Percentiles rank a stretch among this genome's conserved stretches.
These are phyloP conservation scores for Pituophis catenifer DNA, from an alignment of 2,113 vertebrate species.

Conservation along the genomic window DNA sequence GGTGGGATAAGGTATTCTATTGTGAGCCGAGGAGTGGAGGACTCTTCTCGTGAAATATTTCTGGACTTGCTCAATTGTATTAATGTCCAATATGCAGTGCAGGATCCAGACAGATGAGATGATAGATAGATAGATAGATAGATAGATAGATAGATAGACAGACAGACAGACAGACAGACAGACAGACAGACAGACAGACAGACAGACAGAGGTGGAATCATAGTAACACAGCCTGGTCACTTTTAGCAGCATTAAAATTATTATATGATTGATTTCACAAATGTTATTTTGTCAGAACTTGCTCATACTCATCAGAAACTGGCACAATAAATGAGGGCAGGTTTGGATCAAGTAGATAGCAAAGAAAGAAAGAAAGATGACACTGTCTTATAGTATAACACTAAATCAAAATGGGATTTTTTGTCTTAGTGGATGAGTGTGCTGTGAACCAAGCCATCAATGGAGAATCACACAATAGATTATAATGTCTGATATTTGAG, in stretches of 20 bases:
- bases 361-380: not conserved
- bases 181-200: no score
- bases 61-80: no score
- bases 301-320: not conserved
- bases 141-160: no score
- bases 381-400: not conserved
- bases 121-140: no score
- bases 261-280: not conserved
- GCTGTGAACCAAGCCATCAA: not conserved
- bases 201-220: not conserved
- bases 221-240: not conserved
- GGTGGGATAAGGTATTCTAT: no score
- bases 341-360: not conserved
- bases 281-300: not conserved
- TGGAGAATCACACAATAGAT: not conserved
- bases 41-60: no score
- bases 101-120: no score
- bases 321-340: not conserved
- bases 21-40: no score
- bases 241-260: not conserved
- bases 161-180: no score
- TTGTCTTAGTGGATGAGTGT: not conserved
- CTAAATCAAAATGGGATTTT: not conserved
- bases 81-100: no score
- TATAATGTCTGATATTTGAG: not conserved